Evolutionary conservation across 2,888 invertebrate species (phyloP).

Genomic region (Allolobophora icterica): DNA sequence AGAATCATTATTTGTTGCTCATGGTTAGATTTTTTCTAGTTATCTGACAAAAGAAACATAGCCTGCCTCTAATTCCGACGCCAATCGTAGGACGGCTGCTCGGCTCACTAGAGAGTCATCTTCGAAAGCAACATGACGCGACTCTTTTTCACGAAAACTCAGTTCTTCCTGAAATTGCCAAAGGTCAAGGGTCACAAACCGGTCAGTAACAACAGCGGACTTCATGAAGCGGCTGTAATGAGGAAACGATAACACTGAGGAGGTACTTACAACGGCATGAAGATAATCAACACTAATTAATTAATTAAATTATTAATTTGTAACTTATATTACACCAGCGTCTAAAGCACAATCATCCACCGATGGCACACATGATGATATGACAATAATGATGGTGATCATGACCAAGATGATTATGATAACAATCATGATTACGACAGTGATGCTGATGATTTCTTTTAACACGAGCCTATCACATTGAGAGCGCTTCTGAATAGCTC

Average conservation of each 20-base stretch:
- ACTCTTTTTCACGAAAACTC: not conserved
- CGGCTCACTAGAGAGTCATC: not conserved
- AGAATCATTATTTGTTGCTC: not conserved
- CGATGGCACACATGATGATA: not conserved
- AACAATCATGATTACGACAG: not conserved
- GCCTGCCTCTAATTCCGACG: not conserved
- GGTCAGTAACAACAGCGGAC: too few relatives aligned
- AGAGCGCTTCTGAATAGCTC: too few relatives aligned
- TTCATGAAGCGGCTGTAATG: too few relatives aligned
- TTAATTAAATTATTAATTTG: too few relatives aligned
- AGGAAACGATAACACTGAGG: too few relatives aligned
- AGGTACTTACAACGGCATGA: not conserved
- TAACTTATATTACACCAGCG: not conserved
- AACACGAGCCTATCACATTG: too few relatives aligned
- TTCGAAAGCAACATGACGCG: not conserved
- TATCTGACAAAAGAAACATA: not conserved
- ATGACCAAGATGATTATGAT: not conserved
- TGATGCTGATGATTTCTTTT: not conserved
- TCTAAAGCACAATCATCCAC: not conserved
- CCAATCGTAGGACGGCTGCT: not conserved
- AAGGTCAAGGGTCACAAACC: not conserved
- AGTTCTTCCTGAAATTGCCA: not conserved
- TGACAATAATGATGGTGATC: not conserved
- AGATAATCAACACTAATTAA: not conserved
- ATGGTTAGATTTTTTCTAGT: not conserved